These are phyloP conservation scores for Panulirus ornatus DNA, from an alignment of 1,140 invertebrate genomes.

Conservation along the genomic window DNA sequence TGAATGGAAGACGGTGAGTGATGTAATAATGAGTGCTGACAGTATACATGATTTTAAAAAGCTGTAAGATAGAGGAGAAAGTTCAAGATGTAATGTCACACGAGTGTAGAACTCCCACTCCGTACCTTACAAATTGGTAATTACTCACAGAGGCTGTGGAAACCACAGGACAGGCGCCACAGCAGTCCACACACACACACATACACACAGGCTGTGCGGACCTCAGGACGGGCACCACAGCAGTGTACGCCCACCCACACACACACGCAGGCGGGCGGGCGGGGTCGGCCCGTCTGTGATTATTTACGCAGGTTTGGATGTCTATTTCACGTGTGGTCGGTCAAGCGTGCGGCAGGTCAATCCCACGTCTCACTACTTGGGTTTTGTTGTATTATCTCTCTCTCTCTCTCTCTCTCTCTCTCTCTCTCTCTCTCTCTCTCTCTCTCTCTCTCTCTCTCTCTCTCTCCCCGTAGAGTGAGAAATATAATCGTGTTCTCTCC, in stretches of 20 bases:
- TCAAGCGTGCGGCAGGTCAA: conserved; percentile 55
- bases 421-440: conserved; percentile 9
- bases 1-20: too few species aligned
- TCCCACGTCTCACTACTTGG: conserved; percentile 21
- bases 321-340: conserved; percentile 57
- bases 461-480: too few species aligned
- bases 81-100: too few species aligned
- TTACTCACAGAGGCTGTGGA: too few species aligned
- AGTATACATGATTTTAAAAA: too few species aligned
- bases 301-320: conserved; percentile 48
- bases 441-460: conserved; percentile 7
- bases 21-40: too few species aligned
- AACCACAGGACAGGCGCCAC: too few species aligned
- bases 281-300: conserved; percentile 23
- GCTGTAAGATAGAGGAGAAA: too few species aligned
- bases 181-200: not conserved
- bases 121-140: too few species aligned
- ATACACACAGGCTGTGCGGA: not conserved
- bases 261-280: not conserved
- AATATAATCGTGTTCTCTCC: too few species aligned
- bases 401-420: conserved; percentile 42
- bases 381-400: not conserved
- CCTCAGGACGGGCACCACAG: too few species aligned
- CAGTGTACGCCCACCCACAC: not conserved
- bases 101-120: too few species aligned